A percentile compares a stretch with the other conserved stretches of the same genome.
Evolutionary conservation across 2,113 vertebrate species (phyloP).

Genomic region (Pongo pygmaeus): DNA sequence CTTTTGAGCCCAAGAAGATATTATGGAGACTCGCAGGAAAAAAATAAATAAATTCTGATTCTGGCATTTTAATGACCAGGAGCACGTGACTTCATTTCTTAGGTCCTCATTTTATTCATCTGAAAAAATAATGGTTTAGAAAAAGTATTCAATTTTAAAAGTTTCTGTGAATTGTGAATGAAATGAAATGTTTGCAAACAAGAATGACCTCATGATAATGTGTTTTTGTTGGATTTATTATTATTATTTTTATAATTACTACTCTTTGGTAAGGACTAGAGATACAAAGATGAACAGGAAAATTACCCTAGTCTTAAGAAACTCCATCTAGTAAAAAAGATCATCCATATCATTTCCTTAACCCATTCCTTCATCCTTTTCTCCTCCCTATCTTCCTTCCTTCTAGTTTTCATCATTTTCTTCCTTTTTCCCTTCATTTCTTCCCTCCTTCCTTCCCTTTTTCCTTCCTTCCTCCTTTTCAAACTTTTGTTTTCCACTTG

Average conservation of each 20-base stretch:
- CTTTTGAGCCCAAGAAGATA: background rate
- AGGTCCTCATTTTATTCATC: background rate
- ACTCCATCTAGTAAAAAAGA: background rate
- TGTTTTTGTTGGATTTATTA: background rate
- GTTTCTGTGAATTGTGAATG: background rate
- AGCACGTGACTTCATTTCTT: background rate
- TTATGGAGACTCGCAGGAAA: background rate
- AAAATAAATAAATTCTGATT: background rate
- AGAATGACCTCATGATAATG: background rate
- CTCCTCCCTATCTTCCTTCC: background rate
- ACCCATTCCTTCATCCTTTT: too few species aligned
- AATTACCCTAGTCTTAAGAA: background rate
- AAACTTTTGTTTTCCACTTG: background rate
- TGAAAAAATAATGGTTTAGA: background rate
- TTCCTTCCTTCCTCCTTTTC: background rate
- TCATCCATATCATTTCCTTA: too few species aligned
- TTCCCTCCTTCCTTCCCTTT: background rate
- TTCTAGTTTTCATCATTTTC: background rate
- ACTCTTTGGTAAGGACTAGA: background rate
- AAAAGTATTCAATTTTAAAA: background rate
- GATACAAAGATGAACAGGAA: background rate
- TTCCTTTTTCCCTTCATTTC: accelerated
- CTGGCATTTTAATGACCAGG: background rate
- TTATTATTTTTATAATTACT: background rate
- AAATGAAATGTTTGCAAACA: background rate